phyloP scores from a whole-genome alignment of 2,113 vertebrate genomes.

The Neofelis nebulosa region DNA sequence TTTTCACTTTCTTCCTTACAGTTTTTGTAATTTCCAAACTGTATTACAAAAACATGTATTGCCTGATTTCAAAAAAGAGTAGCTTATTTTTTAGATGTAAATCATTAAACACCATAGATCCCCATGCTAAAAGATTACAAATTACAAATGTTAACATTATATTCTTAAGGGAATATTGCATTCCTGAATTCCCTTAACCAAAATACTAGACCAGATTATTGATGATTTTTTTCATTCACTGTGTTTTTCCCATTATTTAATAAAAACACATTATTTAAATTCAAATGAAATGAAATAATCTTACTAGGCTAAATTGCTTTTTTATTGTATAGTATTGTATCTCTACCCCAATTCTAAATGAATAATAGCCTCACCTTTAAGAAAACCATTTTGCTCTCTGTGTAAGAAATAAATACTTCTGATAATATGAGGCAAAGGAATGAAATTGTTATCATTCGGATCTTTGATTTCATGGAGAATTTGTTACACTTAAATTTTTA shows the following conservation, averaged over 20 bases:
- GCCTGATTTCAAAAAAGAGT: background rate
- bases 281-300: constrained; percentile 41
- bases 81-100: constrained; percentile 34
- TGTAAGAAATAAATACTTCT: constrained; percentile 11
- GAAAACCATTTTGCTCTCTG: constrained; percentile 12
- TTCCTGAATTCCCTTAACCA: constrained; percentile 15
- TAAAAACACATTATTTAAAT: constrained; percentile 56
- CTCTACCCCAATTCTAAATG: constrained; percentile 10
- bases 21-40: background rate
- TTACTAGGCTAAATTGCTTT: constrained; percentile 31
- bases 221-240: constrained; percentile 17
- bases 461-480: background rate
- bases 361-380: constrained; percentile 7
- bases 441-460: background rate
- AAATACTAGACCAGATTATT: constrained; percentile 12
- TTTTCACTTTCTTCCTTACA: constrained; percentile 39
- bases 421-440: background rate
- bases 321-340: background rate
- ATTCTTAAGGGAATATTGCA: constrained; percentile 38
- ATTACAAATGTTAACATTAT: constrained; percentile 37
- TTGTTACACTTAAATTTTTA: background rate
- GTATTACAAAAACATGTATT: background rate
- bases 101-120: background rate
- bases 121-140: constrained; percentile 3
- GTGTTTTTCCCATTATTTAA: constrained; percentile 42